phyloP scores from a whole-genome alignment of 2,113 vertebrate genomes.

The Leucosticte australis region DNA sequence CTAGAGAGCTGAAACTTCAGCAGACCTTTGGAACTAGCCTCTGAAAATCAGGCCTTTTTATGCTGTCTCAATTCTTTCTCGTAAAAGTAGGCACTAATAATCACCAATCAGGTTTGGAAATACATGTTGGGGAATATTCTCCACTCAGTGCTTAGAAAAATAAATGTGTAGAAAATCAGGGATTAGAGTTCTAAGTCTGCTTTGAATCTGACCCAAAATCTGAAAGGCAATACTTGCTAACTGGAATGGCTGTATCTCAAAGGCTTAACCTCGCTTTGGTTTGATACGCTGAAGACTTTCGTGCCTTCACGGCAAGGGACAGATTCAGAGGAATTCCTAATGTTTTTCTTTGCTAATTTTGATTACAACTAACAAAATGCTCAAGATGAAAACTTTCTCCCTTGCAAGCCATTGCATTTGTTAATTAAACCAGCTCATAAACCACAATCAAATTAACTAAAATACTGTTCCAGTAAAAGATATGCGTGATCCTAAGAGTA shows the following conservation, averaged over 20 bases:
- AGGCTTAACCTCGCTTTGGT: neutral
- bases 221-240: neutral
- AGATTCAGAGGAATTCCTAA: neutral
- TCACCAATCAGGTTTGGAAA: neutral
- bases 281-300: neutral
- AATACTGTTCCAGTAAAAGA: slow-evolving; percentile 32
- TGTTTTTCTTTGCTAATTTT: neutral
- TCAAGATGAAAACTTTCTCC: slow-evolving; percentile 10
- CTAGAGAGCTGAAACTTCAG: slow-evolving; percentile 56
- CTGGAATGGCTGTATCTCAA: neutral
- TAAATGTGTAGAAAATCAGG: neutral
- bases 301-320: neutral
- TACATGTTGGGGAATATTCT: neutral
- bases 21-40: slow-evolving; percentile 16
- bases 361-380: slow-evolving; percentile 30
- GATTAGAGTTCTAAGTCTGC: neutral
- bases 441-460: slow-evolving; percentile 25
- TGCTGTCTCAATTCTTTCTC: neutral
- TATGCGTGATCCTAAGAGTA: slow-evolving; percentile 7
- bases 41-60: neutral
- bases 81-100: neutral
- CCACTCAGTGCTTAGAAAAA: neutral
- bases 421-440: slow-evolving; percentile 57
- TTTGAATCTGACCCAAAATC: neutral
- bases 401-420: slow-evolving; percentile 23